Conservation (phyloP, 2,888 invertebrate genomes). For the Lithophane socia region DNA sequence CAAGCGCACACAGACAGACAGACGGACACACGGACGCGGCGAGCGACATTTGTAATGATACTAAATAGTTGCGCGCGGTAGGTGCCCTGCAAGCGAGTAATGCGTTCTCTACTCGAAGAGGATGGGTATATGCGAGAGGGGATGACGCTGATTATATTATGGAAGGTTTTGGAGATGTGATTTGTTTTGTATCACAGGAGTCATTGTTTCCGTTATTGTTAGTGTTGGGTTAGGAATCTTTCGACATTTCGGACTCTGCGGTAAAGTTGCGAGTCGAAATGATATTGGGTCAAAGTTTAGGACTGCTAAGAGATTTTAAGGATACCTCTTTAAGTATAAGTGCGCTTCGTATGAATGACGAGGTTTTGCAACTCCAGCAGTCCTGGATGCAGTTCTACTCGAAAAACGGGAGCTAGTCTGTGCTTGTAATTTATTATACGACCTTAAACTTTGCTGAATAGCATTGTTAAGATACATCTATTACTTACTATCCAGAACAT, state of each 20-base stretch:
- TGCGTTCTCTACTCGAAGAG: slow-evolving; percentile 81
- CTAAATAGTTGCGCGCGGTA: slow-evolving; percentile 90
- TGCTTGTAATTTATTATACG: background rate
- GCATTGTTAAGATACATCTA: background rate
- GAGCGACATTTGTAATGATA: slow-evolving; percentile 89
- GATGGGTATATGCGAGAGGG: slow-evolving; percentile 61
- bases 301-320: background rate
- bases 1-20: slow-evolving; percentile 78
- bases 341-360: background rate
- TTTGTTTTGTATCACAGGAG: background rate
- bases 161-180: background rate
- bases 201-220: background rate
- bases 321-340: background rate
- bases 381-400: background rate
- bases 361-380: background rate
- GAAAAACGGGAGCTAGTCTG: no score
- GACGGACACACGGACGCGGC: slow-evolving; percentile 81
- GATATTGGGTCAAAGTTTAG: no score
- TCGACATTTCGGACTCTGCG: background rate
- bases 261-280: background rate
- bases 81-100: slow-evolving; percentile 86
- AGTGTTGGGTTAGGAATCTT: background rate
- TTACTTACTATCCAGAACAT: no score
- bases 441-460: background rate
- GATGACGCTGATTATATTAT: slow-evolving; percentile 16